Evolutionary conservation across 2,797 vertebrate species (phyloP).

Genomic region (Melanotaenia trifasciata): DNA sequence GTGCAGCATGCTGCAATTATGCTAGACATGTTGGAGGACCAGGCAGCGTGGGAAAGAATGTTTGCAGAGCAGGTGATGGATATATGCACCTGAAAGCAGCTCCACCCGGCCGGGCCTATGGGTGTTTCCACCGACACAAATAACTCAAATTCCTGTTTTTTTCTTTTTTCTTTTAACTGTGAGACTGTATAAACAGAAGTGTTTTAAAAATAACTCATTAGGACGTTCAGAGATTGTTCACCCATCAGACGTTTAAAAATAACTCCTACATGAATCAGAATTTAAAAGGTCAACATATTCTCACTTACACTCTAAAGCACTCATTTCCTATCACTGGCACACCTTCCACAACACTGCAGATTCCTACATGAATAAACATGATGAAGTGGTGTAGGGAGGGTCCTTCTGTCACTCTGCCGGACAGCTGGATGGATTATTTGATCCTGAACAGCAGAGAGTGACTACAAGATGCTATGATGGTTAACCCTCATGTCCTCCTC

Average conservation of each 20-base stretch:
- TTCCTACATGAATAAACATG: too few species aligned
- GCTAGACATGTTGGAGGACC: neutral
- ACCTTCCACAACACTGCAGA: neutral
- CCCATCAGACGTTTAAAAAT: neutral
- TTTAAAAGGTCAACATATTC: neutral
- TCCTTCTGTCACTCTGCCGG: neutral
- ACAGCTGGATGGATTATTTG: neutral
- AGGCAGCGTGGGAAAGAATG: neutral
- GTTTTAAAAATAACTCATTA: neutral
- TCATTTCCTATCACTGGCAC: neutral
- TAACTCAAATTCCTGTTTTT: neutral
- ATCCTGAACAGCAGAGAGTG: neutral
- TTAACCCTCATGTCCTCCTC: neutral
- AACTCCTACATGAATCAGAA: neutral
- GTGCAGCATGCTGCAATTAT: neutral
- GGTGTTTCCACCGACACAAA: constrained; percentile 4
- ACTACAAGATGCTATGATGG: neutral
- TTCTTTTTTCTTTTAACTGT: neutral
- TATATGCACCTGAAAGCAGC: neutral
- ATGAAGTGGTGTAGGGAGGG: too few species aligned
- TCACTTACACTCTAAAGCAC: neutral
- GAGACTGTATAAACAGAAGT: neutral
- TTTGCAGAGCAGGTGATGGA: neutral
- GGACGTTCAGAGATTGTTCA: neutral
- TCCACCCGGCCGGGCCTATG: neutral